Evolutionary conservation across 2,113 vertebrate species (phyloP).

Genomic region (Brachionichthys hirsutus): DNA sequence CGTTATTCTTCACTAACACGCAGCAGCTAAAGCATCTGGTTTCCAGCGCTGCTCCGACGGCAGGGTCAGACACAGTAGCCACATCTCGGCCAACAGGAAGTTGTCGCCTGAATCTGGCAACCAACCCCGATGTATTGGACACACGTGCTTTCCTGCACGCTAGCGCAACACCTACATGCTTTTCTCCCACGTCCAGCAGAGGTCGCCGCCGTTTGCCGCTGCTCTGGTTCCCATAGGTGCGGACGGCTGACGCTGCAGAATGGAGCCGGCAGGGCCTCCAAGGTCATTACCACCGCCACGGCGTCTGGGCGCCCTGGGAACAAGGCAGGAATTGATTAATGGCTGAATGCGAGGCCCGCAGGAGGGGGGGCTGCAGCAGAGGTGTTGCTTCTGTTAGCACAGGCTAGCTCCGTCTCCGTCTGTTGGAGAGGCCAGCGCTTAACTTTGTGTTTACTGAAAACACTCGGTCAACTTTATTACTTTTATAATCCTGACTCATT

Average conservation of each 20-base stretch:
- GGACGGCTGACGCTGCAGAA: slow-evolving; percentile 59
- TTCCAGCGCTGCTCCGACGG: slow-evolving; percentile 25
- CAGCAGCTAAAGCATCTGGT: slow-evolving; percentile 39
- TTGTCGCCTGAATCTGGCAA: slow-evolving; percentile 31
- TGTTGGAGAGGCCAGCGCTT: too few species aligned
- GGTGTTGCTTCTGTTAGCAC: slow-evolving; percentile 9
- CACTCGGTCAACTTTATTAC: too few species aligned
- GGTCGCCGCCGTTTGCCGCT: slow-evolving; percentile 29
- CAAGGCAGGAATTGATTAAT: slow-evolving; percentile 71
- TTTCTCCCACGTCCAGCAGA: slow-evolving; percentile 14
- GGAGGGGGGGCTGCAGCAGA: slow-evolving; percentile 40
- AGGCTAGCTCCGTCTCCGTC: too few species aligned
- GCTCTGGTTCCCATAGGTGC: slow-evolving; percentile 47
- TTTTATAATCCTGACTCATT: too few species aligned
- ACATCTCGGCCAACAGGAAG: slow-evolving; percentile 38
- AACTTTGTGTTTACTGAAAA: too few species aligned
- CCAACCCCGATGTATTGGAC: not conserved
- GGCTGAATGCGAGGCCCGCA: slow-evolving; percentile 38
- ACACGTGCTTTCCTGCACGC: slow-evolving; percentile 15
- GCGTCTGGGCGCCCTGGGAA: slow-evolving; percentile 54
- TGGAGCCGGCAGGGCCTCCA: slow-evolving; percentile 54
- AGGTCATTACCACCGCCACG: slow-evolving; percentile 70
- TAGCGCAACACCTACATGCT: not conserved
- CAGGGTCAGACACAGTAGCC: slow-evolving; percentile 19
- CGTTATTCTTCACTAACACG: slow-evolving; percentile 58